These are phyloP conservation scores for Clinocottus analis DNA, from an alignment of 2,113 vertebrate species.

Conservation along the genomic window DNA sequence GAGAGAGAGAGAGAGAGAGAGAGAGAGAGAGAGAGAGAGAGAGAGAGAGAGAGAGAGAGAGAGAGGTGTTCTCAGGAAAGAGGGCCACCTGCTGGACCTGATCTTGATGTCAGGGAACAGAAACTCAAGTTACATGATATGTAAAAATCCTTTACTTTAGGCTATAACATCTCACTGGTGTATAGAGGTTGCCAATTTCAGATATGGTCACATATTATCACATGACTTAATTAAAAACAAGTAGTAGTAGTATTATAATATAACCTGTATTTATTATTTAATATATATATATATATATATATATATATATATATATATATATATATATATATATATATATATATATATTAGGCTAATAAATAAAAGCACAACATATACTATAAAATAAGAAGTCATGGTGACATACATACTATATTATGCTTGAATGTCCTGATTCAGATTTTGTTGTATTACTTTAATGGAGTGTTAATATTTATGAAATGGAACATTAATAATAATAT, in stretches of 20 bases:
- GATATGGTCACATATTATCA: not conserved
- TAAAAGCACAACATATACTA: not conserved
- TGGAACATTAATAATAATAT: not conserved
- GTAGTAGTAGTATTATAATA: not conserved
- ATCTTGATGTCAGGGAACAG: slow-evolving; percentile 8
- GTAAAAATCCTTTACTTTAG: slow-evolving; percentile 7
- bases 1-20: not conserved
- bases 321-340: not conserved
- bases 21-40: not conserved
- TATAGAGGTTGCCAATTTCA: not conserved
- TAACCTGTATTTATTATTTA: not conserved
- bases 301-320: not conserved
- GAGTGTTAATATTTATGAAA: not conserved
- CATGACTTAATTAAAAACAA: not conserved
- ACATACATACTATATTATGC: not conserved
- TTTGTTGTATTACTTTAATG: not conserved
- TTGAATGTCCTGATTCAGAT: not conserved
- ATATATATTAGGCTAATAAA: not conserved
- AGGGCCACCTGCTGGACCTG: slow-evolving; percentile 78
- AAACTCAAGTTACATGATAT: slow-evolving; percentile 22
- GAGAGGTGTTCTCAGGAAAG: slow-evolving; percentile 70
- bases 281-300: not conserved
- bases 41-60: not conserved
- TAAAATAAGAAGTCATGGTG: not conserved
- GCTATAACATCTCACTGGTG: not conserved